These are phyloP conservation scores for Sceloporus undulatus DNA, from an alignment of 2,113 vertebrate genomes.

Conservation along the genomic window DNA sequence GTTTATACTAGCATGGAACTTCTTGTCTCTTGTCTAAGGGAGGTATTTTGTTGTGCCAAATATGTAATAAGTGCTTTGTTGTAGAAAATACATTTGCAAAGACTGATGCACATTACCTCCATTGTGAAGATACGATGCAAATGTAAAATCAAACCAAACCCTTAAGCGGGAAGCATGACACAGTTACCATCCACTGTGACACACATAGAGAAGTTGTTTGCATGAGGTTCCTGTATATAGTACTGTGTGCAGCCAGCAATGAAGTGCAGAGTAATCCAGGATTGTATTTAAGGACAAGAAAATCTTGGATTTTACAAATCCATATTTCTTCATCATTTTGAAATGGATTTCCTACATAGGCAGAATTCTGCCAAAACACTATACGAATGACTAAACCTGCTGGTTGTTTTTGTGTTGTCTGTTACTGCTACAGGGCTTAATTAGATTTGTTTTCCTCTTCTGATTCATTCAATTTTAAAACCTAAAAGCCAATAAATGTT, in stretches of 20 bases:
- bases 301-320: neutral
- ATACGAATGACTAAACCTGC: neutral
- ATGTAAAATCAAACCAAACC: neutral
- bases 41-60: neutral
- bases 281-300: neutral
- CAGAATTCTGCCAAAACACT: neutral
- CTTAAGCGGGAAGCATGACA: neutral
- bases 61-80: neutral
- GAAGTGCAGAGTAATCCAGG: neutral
- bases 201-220: neutral
- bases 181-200: neutral
- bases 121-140: neutral
- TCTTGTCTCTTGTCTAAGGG: neutral
- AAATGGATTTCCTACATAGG: neutral
- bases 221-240: neutral
- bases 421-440: neutral
- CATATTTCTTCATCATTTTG: neutral
- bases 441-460: neutral
- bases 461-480: slow-evolving; percentile 7
- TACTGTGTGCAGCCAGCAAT: neutral
- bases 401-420: neutral
- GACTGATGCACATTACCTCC: neutral
- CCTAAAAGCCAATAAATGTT: neutral
- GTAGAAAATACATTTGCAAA: neutral
- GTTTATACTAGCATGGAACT: neutral